phyloP scores from a whole-genome alignment of 2,888 invertebrate genomes.

The Andrena trimmerana region DNA sequence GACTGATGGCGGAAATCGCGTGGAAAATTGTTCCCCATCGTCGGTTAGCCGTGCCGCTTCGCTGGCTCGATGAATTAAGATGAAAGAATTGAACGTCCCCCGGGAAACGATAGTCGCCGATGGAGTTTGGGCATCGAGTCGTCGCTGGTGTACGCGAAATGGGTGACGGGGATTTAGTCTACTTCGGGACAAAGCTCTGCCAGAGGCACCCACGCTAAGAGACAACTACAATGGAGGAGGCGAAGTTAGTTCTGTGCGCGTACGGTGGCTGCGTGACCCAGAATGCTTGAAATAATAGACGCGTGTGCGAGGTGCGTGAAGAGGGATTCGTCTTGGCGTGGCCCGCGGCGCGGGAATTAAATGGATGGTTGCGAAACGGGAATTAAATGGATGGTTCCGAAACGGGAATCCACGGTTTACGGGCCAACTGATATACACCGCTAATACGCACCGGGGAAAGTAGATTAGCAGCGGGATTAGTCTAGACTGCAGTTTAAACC shows the following conservation, averaged over 20 bases:
- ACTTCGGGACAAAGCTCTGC: constrained; percentile 27
- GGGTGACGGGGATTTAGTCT: constrained; percentile 25
- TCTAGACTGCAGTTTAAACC: background rate
- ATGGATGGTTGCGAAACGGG: constrained; percentile 1
- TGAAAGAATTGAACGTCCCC: background rate
- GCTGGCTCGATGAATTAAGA: no score
- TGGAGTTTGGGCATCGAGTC: background rate
- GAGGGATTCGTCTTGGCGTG: background rate
- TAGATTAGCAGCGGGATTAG: background rate
- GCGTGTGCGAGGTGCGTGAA: constrained; percentile 5
- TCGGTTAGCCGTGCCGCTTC: no score
- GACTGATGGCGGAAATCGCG: background rate
- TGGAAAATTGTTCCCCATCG: background rate
- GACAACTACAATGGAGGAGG: constrained; percentile 31
- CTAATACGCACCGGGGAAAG: constrained; percentile 1
- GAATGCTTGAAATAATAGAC: constrained; percentile 22
- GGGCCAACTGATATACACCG: background rate
- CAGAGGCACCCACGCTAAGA: constrained; percentile 29
- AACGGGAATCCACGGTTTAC: constrained; percentile 7
- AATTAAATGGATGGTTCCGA: constrained; percentile 7
- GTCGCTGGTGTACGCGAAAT: background rate
- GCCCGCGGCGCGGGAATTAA: background rate
- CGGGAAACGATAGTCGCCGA: background rate
- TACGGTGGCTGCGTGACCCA: constrained; percentile 32
- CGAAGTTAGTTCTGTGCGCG: constrained; percentile 37